phyloP scores from a whole-genome alignment of 2,113 vertebrate genomes.

The Chaenocephalus aceratus region DNA sequence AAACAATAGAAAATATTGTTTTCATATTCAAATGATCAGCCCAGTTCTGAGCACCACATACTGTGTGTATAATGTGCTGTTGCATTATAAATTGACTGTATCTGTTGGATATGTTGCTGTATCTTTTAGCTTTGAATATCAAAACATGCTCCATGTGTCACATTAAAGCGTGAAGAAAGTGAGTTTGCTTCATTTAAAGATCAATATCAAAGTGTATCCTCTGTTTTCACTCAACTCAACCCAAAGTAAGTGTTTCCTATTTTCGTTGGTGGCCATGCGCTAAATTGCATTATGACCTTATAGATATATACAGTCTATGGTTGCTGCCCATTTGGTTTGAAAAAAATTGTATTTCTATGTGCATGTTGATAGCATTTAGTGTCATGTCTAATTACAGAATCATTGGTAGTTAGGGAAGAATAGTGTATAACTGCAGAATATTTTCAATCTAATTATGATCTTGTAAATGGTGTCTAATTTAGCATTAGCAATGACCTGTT shows the following conservation, averaged over 20 bases:
- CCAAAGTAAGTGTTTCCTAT: too few species aligned
- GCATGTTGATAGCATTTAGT: background rate
- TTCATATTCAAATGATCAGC: conserved; percentile 1
- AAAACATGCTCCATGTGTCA: conserved; percentile 39
- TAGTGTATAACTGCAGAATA: background rate
- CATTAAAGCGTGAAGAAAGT: conserved; percentile 54
- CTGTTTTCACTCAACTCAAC: too few species aligned
- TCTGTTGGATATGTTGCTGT: conserved; percentile 50
- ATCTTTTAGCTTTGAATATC: conserved; percentile 53
- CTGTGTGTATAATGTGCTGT: conserved; percentile 17
- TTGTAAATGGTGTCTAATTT: too few species aligned
- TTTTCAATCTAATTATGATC: background rate
- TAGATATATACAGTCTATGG: background rate
- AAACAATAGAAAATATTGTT: background rate
- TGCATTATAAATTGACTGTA: conserved; percentile 22
- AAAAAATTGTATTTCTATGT: background rate
- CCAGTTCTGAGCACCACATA: background rate
- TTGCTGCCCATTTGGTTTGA: background rate
- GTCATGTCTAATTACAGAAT: background rate
- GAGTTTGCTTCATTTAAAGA: background rate
- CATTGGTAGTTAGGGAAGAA: background rate
- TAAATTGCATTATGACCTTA: background rate
- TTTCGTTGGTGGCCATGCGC: background rate
- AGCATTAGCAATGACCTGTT: too few species aligned
- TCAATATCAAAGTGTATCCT: background rate